Conservation (phyloP, 2,888 invertebrate genomes). For the Acleris emargana region DNA sequence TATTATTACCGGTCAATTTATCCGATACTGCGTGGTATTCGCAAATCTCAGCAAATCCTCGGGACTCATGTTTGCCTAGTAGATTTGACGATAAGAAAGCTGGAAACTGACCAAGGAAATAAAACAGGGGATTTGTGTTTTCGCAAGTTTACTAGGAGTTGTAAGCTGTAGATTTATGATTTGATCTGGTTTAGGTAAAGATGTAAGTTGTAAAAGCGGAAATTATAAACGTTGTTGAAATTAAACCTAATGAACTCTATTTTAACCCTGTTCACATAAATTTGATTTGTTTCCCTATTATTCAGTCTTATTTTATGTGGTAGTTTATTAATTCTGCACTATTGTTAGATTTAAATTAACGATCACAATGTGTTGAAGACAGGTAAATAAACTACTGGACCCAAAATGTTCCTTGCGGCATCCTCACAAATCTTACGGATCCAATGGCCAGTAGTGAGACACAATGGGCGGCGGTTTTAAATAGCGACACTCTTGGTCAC, state of each 20-base stretch:
- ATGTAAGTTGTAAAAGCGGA: too few species aligned
- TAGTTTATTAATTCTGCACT: too few species aligned
- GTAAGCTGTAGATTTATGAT: constrained; percentile 36
- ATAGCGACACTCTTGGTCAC: constrained; percentile 68
- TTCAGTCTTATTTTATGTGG: too few species aligned
- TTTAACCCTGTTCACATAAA: too few species aligned
- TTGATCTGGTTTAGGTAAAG: constrained; percentile 8
- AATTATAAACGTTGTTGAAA: too few species aligned
- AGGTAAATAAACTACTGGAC: constrained; percentile 28
- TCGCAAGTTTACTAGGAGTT: constrained; percentile 41
- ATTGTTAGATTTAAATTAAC: not conserved
- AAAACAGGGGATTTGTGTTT: constrained; percentile 63
- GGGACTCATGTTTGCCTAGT: constrained; percentile 70
- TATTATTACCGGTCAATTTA: constrained; percentile 84
- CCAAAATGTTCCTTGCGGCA: constrained; percentile 30
- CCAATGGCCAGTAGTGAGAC: constrained; percentile 53
- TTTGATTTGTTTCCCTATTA: too few species aligned
- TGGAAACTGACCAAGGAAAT: constrained; percentile 63
- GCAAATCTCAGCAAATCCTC: constrained; percentile 75
- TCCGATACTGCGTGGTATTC: constrained; percentile 65
- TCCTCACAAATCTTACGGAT: constrained; percentile 45
- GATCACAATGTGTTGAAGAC: not conserved
- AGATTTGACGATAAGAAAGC: constrained; percentile 71
- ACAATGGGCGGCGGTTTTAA: constrained; percentile 77
- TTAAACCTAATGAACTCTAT: too few species aligned